Base-by-base conservation (phyloP, 2,113 vertebrate species). In the Ovibos moschatus region DNA sequence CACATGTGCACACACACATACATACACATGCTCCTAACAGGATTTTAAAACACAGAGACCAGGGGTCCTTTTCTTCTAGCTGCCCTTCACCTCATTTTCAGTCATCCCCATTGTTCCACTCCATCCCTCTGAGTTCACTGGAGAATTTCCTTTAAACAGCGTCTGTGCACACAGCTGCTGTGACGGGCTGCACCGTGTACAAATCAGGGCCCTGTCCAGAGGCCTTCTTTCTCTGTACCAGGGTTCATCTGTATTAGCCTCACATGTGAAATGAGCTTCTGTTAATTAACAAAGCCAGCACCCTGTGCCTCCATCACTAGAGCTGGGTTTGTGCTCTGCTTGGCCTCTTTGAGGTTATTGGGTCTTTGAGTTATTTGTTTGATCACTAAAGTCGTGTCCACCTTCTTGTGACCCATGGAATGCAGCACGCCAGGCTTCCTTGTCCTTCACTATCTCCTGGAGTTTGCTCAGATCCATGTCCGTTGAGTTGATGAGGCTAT, bases 1-100 rank as follows among this genome's bases (percentile, higher is more conserved):
- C 53, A 57, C 28, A 2, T 30, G 1, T 28, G 17, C 51, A 16
- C 13, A 4, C 23, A 1, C 6, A 3, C 4, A 40, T 28, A 10
- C n/a, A 25, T 51, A 28, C 15, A 43, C 14, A 2, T 17, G 6
- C 51, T 62, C 23, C 13, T 14, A 21, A 8, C 43, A n/a, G 27
- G 81, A 58, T 43, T 86, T 67, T 57, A 87, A 55, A 81, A 71
- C n/a, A 30, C 1, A 1, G 51, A 82, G 71, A 15, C 27, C 30
- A 16, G 43, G n/a, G 36, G 7, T 53, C 71, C 71, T 57, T 58
- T 92, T 40, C 45, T 57, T 55, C 84, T 21, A 13, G 21, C 8
- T 12, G 47, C 60, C 53, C 51, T 57, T 55, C 5, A 19, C 62
- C 71, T 87, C 85, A 53, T 43, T 74, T 30, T 60, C 36, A 12